Evolutionary conservation across 2,888 invertebrate genomes (phyloP), one percentile per base, ranked within the genome.

Genomic region (Dimorphilus gyrociliatus): DNA sequence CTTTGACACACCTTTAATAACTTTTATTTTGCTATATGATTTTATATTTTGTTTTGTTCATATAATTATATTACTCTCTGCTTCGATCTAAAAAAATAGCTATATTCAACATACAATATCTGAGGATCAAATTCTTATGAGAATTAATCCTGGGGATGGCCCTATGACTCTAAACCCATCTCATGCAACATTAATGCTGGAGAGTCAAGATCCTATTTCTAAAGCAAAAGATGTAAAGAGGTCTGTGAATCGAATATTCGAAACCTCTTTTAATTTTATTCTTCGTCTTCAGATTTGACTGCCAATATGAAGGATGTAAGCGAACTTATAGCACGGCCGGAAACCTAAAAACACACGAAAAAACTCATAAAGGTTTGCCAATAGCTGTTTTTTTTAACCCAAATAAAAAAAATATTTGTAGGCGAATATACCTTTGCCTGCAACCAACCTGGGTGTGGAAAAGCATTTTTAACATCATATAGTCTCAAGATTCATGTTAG

Each of bases 391-490:
- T n/a, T n/a, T n/a, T n/a, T n/a, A n/a, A n/a, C n/a, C n/a, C n/a
- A n/a, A n/a, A n/a, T n/a, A n/a, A n/a, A n/a, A n/a, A n/a, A n/a
- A n/a, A n/a, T n/a, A n/a, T 25, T 69, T 68, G 42, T 70, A 86
- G 88, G 88, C 52, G 88, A 90, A 69, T 88, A 79, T 67, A 74
- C 80, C 53, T 90, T 88, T 66, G 78, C 81, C 65, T 90, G 88
- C 64, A 72, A 76, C 23, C 78, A 84, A 62, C 73, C 76, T 38
- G 73, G 73, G 44, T 90, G 90, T 64, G 80, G 80, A 37, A 88
- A 88, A 66, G 80, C 82, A 37, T 90, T 90, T 66, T 70, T 90
- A 34, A 88, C 86, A 16, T 86, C 86, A 17, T 88, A 88, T 66
- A 85, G 86, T 66, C 66, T 88, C 41, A 86, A 86, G 68, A 85